Percentiles rank a stretch among this genome's conserved stretches.
Conservation (phyloP, 2,888 invertebrate species). For the Lottia scabra region DNA sequence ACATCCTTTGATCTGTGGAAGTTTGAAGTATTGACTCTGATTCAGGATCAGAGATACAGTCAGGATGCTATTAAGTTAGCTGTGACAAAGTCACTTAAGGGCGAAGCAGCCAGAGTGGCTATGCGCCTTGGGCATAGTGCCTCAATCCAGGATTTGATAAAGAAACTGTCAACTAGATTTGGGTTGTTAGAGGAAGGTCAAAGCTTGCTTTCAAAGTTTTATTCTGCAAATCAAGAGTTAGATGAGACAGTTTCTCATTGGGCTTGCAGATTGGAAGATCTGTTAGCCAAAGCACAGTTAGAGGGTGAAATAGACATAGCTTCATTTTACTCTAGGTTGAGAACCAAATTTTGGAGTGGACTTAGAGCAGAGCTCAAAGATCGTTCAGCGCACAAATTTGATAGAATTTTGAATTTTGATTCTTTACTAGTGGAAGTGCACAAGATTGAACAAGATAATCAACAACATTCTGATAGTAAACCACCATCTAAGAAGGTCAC, state of each 20-base stretch:
- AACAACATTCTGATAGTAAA: too few species aligned
- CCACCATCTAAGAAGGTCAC: too few species aligned
- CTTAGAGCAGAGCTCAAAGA: too few species aligned
- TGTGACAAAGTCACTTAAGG: neutral
- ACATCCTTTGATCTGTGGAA: neutral
- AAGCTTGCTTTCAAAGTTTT: neutral
- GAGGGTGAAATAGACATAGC: neutral
- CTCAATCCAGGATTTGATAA: neutral
- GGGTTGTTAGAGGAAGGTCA: neutral
- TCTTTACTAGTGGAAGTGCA: too few species aligned
- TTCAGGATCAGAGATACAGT: neutral
- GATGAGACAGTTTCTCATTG: neutral
- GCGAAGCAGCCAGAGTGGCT: neutral
- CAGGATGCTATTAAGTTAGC: neutral
- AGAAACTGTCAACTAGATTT: neutral
- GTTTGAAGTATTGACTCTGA: neutral
- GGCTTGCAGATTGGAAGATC: neutral
- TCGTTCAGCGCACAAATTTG: too few species aligned
- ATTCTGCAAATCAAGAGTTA: neutral
- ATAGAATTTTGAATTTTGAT: too few species aligned
- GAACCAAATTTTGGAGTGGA: too few species aligned
- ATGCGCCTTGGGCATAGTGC: neutral
- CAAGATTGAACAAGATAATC: too few species aligned
- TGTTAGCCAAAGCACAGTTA: neutral
- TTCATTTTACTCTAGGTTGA: neutral